Evolutionary conservation across 2,113 vertebrate genomes (phyloP), one percentile per base, ranked within the genome.

Genomic region (Meleagris gallopavo): DNA sequence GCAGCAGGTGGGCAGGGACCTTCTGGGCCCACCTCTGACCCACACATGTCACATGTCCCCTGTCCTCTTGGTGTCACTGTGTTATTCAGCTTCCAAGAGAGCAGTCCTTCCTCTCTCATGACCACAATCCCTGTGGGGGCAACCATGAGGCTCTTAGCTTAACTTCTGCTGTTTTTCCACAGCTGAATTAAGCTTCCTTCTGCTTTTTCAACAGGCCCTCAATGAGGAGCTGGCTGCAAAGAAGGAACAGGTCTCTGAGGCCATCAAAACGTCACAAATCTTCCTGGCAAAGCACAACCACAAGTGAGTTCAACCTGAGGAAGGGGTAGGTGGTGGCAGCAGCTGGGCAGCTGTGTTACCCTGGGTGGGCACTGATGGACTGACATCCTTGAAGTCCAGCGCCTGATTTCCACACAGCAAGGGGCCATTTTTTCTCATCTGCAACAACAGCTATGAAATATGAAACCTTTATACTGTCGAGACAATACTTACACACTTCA

Each of bases 271-370:
- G 38, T 98, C 99, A 18, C 98, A 99, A 84, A 99, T 98, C 94
- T 99, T 99, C 97, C 97, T 99, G 27, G 99, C 99, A 7, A 99
- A 99, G 92, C 98, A 99, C 89, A 98, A 98, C 94, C 98, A 98
- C 98, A 99, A 99, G 99, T 99, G 96, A 98, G 99, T 98, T 48
- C 62, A 75, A 14, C 27, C 22, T 3, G 3, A 36, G 43, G 17
- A 45, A 6, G 32, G 21, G 32, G 4, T 2, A 8, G 62, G 50
- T 50, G 21, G 30, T 50, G 79, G 32, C 10, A 41, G 38, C 13
- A 3, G 32, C 3, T 11, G 2, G 52, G 8, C 14, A 25, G 10
- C n/a, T 24, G 75, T 34, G 43, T 19, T 20, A 38, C 34, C 67
- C 58, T 10, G 18, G 65, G 55, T n/a, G 6, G 15, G 10, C 0